phyloP scores from a whole-genome alignment of 1,140 invertebrate genomes.

The Linepithema humile region DNA sequence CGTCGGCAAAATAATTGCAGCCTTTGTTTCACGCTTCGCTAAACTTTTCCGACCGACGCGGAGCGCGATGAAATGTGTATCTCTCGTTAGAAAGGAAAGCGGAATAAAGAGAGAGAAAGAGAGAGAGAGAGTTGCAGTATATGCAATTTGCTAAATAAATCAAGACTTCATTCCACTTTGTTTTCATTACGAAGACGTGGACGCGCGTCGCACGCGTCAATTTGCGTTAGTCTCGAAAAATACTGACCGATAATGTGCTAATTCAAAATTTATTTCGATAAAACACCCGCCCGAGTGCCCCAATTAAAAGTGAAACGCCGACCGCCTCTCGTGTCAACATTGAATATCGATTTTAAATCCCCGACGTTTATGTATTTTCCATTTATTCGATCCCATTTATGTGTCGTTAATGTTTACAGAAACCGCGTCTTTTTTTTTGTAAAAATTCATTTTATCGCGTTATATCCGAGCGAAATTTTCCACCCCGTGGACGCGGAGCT shows the following conservation, averaged over 20 bases:
- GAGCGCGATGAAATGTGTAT: slow-evolving; percentile 29
- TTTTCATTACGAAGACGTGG: slow-evolving; percentile 38
- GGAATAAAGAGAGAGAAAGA: not conserved
- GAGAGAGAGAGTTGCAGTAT: slow-evolving; percentile 22
- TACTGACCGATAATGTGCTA: slow-evolving; percentile 35
- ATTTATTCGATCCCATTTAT: slow-evolving; percentile 41
- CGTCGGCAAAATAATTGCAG: slow-evolving; percentile 11
- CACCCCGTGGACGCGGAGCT: slow-evolving; percentile 10
- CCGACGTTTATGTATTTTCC: slow-evolving; percentile 46
- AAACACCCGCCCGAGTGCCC: not conserved
- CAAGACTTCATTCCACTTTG: slow-evolving; percentile 24
- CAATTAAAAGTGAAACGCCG: slow-evolving; percentile 39
- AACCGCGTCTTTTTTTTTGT: slow-evolving; percentile 3
- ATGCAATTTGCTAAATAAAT: slow-evolving; percentile 53
- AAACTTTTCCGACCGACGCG: not conserved
- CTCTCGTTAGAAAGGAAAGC: not conserved
- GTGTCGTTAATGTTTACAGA: slow-evolving; percentile 39
- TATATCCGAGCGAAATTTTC: slow-evolving; percentile 44
- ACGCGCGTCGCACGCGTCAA: not conserved
- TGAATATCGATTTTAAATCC: slow-evolving; percentile 42
- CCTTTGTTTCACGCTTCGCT: slow-evolving; percentile 18
- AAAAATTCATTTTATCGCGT: slow-evolving; percentile 46
- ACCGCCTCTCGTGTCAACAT: slow-evolving; percentile 25
- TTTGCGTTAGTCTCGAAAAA: slow-evolving; percentile 48
- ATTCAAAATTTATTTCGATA: slow-evolving; percentile 51